Evolutionary conservation across 2,797 vertebrate genomes (phyloP).

Genomic region (Phataginus tricuspis): DNA sequence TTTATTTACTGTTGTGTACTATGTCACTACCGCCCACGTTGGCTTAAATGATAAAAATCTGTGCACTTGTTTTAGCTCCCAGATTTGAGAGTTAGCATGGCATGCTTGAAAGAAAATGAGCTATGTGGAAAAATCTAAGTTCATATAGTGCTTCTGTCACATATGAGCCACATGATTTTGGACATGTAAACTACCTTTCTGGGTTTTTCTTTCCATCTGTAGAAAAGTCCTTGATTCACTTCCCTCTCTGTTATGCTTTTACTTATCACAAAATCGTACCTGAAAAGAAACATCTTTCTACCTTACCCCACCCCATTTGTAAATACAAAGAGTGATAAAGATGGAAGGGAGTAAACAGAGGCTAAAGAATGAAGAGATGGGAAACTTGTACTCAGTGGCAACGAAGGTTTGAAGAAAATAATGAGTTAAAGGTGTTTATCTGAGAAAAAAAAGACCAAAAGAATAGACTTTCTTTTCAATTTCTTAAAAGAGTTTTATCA

Average conservation of each 20-base stretch:
- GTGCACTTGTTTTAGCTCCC: not conserved
- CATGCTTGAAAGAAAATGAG: not conserved
- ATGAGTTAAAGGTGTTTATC: not conserved
- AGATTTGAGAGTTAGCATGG: not conserved
- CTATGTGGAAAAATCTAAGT: not conserved
- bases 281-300: conserved; percentile 17
- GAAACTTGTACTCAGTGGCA: not conserved
- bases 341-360: not conserved
- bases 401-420: not conserved
- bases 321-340: not conserved
- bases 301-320: not conserved
- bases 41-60: not conserved
- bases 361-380: not conserved
- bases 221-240: not conserved
- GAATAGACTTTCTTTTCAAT: not conserved
- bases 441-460: not conserved
- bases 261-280: not conserved
- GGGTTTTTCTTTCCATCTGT: not conserved
- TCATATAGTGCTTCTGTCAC: not conserved
- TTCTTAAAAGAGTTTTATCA: conserved; percentile 1
- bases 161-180: not conserved
- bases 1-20: not conserved
- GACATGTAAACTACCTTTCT: not conserved
- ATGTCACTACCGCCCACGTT: not conserved
- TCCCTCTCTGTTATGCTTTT: not conserved